phyloP scores from a whole-genome alignment of 2,888 invertebrate genomes.

The Girardia tigrina region DNA sequence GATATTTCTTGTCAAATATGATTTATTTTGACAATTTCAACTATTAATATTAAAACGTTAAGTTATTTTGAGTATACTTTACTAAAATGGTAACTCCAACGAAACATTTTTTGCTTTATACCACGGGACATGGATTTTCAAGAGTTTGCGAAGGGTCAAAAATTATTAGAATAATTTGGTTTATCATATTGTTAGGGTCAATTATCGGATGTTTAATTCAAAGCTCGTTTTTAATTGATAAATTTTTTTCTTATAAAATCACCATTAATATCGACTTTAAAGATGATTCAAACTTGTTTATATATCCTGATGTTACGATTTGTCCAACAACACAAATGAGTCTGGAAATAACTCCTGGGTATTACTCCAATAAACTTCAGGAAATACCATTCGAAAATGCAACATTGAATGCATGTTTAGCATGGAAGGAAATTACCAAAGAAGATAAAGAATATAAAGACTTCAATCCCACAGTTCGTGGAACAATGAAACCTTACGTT shows the following conservation, averaged over 20 bases:
- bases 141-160: conserved; percentile 9
- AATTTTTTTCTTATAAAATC: conserved; percentile 10
- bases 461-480: background rate
- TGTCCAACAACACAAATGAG: background rate
- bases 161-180: background rate
- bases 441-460: background rate
- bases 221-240: background rate
- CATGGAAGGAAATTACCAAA: background rate
- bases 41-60: no score
- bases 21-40: no score
- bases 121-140: conserved; percentile 4
- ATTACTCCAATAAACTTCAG: background rate
- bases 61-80: no score
- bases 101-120: conserved; percentile 11
- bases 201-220: background rate
- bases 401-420: background rate
- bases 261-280: background rate
- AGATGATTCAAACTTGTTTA: background rate
- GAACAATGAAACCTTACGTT: background rate
- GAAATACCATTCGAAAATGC: conserved; percentile 19
- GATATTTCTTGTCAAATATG: no score
- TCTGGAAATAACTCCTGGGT: background rate
- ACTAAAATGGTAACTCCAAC: background rate
- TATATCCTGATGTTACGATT: background rate
- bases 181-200: background rate